Evolutionary conservation across 2,888 invertebrate species (phyloP).

Genomic region (Andrena bucephala): DNA sequence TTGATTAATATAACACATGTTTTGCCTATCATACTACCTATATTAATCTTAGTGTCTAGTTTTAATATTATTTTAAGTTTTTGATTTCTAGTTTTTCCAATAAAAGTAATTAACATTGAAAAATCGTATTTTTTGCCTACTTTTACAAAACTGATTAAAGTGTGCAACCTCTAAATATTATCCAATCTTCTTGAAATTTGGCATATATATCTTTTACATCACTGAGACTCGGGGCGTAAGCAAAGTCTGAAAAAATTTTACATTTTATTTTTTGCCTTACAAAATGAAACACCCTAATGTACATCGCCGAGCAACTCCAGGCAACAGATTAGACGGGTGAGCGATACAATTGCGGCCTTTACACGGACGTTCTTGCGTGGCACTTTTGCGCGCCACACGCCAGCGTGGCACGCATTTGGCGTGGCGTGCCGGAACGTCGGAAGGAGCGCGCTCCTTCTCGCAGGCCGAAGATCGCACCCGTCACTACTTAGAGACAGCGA

Average conservation of each 20-base stretch:
- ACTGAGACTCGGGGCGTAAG: conserved; percentile 2
- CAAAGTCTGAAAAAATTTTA: conserved; percentile 4
- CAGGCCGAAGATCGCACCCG: no score
- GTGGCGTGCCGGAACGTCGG: no score
- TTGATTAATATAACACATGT: conserved; percentile 7
- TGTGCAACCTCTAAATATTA: conserved; percentile 4
- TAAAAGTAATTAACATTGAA: conserved; percentile 8
- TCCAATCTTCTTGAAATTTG: no score
- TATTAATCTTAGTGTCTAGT: conserved; percentile 7
- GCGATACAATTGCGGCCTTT: no score
- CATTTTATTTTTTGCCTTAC: conserved; percentile 5
- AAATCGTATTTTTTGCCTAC: conserved; percentile 7
- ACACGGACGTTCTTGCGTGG: no score
- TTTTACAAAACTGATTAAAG: conserved; percentile 7
- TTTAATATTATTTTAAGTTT: not conserved
- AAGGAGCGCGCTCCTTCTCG: no score
- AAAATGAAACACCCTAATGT: conserved; percentile 4
- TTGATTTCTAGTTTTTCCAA: conserved; percentile 7
- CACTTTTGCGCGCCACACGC: no score
- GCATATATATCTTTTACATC: no score
- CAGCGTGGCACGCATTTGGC: no score
- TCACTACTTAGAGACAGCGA: no score
- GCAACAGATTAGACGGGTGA: no score
- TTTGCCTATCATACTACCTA: conserved; percentile 7
- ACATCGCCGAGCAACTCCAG: no score